Base-by-base conservation (phyloP, 2,797 vertebrate genomes). In the Alfaro cultratus region DNA sequence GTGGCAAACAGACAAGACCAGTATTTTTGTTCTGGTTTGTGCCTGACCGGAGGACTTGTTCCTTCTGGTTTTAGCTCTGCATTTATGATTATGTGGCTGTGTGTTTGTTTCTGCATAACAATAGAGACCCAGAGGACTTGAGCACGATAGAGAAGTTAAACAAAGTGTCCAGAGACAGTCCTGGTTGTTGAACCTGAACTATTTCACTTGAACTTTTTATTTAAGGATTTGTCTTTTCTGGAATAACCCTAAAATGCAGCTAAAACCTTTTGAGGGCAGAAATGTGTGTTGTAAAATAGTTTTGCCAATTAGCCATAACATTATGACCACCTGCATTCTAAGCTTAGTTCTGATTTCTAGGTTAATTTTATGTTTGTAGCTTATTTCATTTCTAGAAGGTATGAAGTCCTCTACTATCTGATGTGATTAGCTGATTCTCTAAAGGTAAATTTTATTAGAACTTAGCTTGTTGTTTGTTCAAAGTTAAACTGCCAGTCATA, bases 91-190 rank as follows among this genome's bases (percentile, higher is more conserved):
- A 83, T 89, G 89, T 92, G 87, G 83, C 82, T 91, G 80, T 84
- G 83, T 90, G 88, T 93, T 93, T 89, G 87, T 88, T 87, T 94
- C 91, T 94, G 91, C 86, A 92, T 87, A 87, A 86, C 90, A 88
- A 84, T 81, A 87, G 85, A 51, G 84, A 80, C 82, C 77, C 55
- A 49, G 73, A 43, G 86, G 73, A 81, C 82, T 85, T 62, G 75
- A 89, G 84, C 78, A 79, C 80, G 87, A 89, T 91, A 84, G 84
- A 84, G 86, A 85, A 87, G 90, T 91, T 91, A 89, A 91, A 87
- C 85, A 88, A 91, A 92, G 80, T 79, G 83, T 86, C 89, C 83
- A 85, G 81, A 77, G 82, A 23, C 62, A 85, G 88, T 88, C 88
- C 90, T 84, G 79, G 74, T 91, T 91, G 87, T 84, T 81, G 80